These are phyloP conservation scores for Euleptes europaea DNA, from an alignment of 2,113 vertebrate genomes.

Conservation along the genomic window DNA sequence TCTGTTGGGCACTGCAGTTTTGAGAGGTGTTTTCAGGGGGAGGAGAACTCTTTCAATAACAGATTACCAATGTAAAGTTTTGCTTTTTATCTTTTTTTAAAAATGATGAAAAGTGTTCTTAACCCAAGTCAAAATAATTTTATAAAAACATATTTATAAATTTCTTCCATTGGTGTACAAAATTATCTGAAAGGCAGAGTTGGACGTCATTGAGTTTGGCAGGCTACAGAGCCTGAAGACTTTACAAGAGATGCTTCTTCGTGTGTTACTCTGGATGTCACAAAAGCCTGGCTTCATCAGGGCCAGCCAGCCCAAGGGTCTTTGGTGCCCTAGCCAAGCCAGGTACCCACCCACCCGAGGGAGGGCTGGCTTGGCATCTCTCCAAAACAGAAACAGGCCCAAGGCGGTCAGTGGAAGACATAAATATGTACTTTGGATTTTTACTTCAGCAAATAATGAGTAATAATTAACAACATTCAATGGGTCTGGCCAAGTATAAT, in stretches of 20 bases:
- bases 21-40: conserved; percentile 14
- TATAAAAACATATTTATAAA: conserved; percentile 2
- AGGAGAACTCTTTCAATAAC: conserved; percentile 35
- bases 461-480: no score
- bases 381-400: no score
- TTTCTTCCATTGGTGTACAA: conserved; percentile 30
- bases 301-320: no score
- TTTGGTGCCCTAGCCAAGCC: no score
- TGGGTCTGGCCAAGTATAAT: no score
- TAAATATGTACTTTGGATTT: no score
- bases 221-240: conserved; percentile 22
- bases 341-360: no score
- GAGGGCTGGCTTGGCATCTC: no score
- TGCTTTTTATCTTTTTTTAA: background rate
- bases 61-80: conserved; percentile 14
- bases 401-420: no score
- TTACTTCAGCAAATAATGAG: no score
- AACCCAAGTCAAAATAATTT: conserved; percentile 23
- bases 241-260: background rate
- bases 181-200: conserved; percentile 17
- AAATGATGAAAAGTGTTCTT: conserved; percentile 10
- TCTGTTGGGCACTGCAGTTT: conserved; percentile 11
- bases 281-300: conserved; percentile 14
- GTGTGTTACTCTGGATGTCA: background rate
- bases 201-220: conserved; percentile 8